phyloP scores from a whole-genome alignment of 2,113 vertebrate genomes.

The Ceratotherium simum region DNA sequence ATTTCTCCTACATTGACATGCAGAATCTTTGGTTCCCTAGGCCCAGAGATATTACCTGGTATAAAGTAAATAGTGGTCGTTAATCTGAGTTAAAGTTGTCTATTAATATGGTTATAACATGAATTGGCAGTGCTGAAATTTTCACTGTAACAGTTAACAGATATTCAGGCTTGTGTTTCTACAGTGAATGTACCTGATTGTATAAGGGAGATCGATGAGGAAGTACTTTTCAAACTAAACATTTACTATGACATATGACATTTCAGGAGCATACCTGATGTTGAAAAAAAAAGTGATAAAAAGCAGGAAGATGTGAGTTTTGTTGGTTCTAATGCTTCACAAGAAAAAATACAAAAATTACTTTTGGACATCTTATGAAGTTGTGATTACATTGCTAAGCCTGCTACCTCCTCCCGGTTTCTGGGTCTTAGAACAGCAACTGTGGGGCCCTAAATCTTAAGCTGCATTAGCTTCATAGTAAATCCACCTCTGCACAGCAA shows the following conservation, averaged over 20 bases:
- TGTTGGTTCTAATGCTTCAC: not conserved
- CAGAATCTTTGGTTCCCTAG: not conserved
- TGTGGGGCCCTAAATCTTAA: not conserved
- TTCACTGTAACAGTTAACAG: not conserved
- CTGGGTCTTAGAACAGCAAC: not conserved
- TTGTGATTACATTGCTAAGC: not conserved
- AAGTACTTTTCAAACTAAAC: not conserved
- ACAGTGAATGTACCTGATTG: not conserved
- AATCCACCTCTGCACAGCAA: not conserved
- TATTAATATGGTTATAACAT: not conserved
- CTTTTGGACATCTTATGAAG: not conserved
- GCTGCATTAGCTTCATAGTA: not conserved
- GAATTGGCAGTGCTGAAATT: not conserved
- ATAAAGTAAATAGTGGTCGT: not conserved
- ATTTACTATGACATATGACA: not conserved
- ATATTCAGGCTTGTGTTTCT: not conserved
- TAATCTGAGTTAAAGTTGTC: not conserved
- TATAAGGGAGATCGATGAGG: not conserved
- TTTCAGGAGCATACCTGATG: not conserved
- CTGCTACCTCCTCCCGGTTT: fast-evolving
- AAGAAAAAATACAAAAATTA: not conserved
- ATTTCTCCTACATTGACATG: not conserved
- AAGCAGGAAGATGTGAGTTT: not conserved
- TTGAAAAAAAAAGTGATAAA: not conserved
- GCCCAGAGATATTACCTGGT: not conserved